Evolutionary conservation across 1,140 invertebrate species (phyloP).

Genomic region (Heliconius eleuchia): DNA sequence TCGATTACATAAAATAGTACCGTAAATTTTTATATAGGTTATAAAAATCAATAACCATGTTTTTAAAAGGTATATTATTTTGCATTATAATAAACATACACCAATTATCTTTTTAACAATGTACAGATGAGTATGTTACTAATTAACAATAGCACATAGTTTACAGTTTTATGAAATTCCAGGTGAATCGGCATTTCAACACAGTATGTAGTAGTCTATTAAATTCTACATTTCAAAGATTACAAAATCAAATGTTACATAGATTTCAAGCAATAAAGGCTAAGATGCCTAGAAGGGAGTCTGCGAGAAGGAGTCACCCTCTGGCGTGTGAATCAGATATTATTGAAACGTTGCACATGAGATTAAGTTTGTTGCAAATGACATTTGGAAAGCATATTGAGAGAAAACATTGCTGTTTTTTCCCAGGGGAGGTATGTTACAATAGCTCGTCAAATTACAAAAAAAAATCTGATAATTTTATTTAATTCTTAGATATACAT

Average conservation of each 20-base stretch:
- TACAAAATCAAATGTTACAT: constrained; percentile 90
- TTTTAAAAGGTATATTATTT: no score
- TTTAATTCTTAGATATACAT: no score
- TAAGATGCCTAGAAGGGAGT: constrained; percentile 94
- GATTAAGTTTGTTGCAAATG: constrained; percentile 92
- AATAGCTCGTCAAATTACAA: background rate
- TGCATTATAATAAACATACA: no score
- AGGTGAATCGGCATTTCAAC: constrained; percentile 91
- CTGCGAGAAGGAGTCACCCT: constrained; percentile 90
- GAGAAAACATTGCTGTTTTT: constrained; percentile 94
- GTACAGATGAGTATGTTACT: background rate
- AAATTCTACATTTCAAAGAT: constrained; percentile 90
- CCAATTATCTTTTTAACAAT: no score
- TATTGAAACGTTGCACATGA: constrained; percentile 94
- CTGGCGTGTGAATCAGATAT: constrained; percentile 93
- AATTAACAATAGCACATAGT: background rate
- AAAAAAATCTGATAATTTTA: no score
- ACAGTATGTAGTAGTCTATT: constrained; percentile 88
- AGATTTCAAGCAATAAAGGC: constrained; percentile 92
- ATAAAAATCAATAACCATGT: no score
- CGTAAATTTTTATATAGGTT: no score
- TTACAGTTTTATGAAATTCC: background rate
- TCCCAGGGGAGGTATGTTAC: constrained; percentile 90
- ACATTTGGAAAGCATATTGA: constrained; percentile 95
- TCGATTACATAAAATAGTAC: no score